phyloP scores from a whole-genome alignment of 2,113 vertebrate genomes.

The Rhombomys opimus region DNA sequence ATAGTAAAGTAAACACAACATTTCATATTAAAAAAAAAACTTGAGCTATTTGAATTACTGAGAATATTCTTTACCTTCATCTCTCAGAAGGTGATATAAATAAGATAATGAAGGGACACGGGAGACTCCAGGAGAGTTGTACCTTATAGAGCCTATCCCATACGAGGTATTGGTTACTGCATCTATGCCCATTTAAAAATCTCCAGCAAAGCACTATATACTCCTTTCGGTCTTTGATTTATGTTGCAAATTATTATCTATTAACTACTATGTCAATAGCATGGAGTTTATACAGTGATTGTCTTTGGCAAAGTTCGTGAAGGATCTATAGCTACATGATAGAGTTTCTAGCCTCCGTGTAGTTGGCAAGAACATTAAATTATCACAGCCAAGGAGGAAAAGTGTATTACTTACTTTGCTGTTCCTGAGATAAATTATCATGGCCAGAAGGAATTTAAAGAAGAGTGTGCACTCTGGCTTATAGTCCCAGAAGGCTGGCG shows the following conservation, averaged over 20 bases:
- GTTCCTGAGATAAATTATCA: not conserved
- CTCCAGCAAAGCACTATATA: not conserved
- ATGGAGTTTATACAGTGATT: not conserved
- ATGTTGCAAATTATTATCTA: not conserved
- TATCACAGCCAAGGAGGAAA: conserved; percentile 28
- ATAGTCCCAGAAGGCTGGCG: not conserved
- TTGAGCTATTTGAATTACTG: not conserved
- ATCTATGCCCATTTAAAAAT: not conserved
- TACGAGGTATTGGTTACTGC: not conserved
- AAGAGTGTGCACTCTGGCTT: not conserved
- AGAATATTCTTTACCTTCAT: not conserved
- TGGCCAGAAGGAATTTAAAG: not conserved
- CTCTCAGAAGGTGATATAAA: not conserved
- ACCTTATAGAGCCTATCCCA: not conserved
- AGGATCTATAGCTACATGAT: not conserved
- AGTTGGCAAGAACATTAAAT: conserved; percentile 7
- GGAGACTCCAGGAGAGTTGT: not conserved
- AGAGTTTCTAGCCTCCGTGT: conserved; percentile 14
- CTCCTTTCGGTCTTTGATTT: not conserved
- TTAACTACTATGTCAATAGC: conserved; percentile 4
- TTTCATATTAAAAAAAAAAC: not conserved
- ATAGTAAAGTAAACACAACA: conserved; percentile 24
- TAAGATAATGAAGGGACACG: not conserved
- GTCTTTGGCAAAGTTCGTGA: not conserved
- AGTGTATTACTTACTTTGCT: not conserved